Evolutionary conservation across 2,113 vertebrate genomes (phyloP).

Genomic region (Erythrolamprus reginae): DNA sequence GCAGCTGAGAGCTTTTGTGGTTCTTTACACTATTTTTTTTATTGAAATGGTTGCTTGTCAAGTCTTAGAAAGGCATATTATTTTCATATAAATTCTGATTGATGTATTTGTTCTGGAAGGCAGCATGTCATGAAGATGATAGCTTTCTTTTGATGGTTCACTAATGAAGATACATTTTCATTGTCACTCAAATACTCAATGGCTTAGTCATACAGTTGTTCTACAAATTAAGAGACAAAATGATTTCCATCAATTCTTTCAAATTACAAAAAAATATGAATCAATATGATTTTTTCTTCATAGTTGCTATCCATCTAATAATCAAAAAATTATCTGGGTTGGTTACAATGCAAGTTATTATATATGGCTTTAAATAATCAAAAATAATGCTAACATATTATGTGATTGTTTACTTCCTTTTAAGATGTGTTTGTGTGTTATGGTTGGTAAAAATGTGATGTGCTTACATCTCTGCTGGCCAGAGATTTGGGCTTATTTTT

Average conservation of each 20-base stretch:
- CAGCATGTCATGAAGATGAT: neutral
- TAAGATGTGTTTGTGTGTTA: neutral
- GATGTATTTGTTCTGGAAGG: neutral
- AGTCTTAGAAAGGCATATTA: neutral
- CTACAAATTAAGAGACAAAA: neutral
- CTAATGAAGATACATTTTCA: neutral
- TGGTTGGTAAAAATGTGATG: neutral
- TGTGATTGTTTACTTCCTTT: neutral
- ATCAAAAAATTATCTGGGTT: neutral
- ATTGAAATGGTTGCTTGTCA: neutral
- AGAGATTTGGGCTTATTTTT: neutral
- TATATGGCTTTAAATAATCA: neutral
- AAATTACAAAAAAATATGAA: neutral
- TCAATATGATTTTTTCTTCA: neutral
- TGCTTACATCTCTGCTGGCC: neutral
- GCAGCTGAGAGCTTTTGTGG: neutral
- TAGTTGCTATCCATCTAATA: neutral
- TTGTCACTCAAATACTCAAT: neutral
- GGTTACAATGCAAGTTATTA: neutral
- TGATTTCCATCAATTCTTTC: neutral
- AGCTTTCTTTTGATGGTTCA: neutral
- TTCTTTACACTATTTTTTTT: neutral
- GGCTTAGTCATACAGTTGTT: neutral
- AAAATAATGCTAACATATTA: neutral
- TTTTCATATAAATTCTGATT: neutral